Percentiles rank a stretch among this genome's conserved stretches.
phyloP scores from a whole-genome alignment of 2,113 vertebrate species.

The Columbina picui region DNA sequence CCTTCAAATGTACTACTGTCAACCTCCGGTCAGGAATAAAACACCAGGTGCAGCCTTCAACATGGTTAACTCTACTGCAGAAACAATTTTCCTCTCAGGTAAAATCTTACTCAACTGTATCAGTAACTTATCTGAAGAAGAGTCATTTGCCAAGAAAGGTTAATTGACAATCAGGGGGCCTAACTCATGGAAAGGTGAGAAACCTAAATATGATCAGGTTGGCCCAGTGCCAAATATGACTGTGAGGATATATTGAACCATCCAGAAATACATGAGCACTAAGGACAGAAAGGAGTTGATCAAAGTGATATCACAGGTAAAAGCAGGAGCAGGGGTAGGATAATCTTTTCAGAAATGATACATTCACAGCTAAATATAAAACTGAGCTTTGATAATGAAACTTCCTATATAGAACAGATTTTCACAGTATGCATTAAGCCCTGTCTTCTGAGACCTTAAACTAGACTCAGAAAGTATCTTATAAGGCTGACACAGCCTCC shows the following conservation, averaged over 20 bases:
- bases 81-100: background rate
- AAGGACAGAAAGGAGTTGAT: background rate
- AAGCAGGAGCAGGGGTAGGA: background rate
- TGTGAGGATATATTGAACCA: background rate
- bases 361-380: slow-evolving; percentile 24
- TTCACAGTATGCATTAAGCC: slow-evolving; percentile 2
- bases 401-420: background rate
- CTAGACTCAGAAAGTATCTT: background rate
- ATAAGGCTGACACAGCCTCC: background rate
- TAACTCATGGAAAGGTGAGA: background rate
- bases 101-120: background rate
- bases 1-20: background rate
- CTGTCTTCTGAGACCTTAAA: background rate
- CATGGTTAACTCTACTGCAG: background rate
- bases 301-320: background rate
- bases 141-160: background rate
- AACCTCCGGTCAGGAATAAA: background rate
- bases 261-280: background rate
- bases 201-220: background rate
- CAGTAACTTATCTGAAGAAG: background rate
- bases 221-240: background rate
- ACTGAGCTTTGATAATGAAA: background rate
- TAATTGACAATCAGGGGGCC: background rate
- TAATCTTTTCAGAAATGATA: slow-evolving; percentile 6
- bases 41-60: background rate